A percentile compares a stretch with the other conserved stretches of the same genome.
phyloP scores from a whole-genome alignment of 2,113 vertebrate genomes.

The Beaufortia kweichowensis region DNA sequence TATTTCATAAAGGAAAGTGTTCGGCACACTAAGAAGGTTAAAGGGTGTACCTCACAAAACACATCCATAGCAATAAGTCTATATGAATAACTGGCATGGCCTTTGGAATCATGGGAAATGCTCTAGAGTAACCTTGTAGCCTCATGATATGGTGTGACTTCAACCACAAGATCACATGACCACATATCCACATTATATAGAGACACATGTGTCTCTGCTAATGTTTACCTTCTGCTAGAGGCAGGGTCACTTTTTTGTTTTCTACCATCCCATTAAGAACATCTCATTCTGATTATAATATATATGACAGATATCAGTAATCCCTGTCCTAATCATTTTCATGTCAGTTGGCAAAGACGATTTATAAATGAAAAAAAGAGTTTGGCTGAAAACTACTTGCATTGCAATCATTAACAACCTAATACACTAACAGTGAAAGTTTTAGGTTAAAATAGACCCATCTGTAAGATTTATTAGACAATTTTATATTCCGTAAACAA shows the following conservation, averaged over 20 bases:
- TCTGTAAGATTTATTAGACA: too few species aligned
- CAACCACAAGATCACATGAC: slow-evolving; percentile 48
- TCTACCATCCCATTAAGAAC: background rate
- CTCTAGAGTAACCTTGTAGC: slow-evolving; percentile 43
- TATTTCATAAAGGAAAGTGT: too few species aligned
- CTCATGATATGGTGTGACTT: slow-evolving; percentile 47
- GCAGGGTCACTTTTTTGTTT: background rate
- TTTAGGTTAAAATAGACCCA: too few species aligned
- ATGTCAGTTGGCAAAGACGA: too few species aligned
- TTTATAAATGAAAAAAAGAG: too few species aligned
- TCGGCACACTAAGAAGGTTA: background rate
- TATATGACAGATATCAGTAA: too few species aligned
- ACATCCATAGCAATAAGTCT: background rate
- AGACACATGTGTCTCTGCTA: slow-evolving; percentile 29
- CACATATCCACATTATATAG: slow-evolving; percentile 9
- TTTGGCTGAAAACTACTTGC: too few species aligned
- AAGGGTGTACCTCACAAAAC: background rate
- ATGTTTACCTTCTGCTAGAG: slow-evolving; percentile 49
- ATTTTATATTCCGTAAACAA: too few species aligned
- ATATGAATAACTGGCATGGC: background rate
- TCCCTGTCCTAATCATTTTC: too few species aligned
- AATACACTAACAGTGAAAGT: too few species aligned
- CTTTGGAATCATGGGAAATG: slow-evolving; percentile 40
- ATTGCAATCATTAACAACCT: too few species aligned
- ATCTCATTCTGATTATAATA: too few species aligned